These are phyloP conservation scores for Silurus aristotelis DNA, from an alignment of 2,797 vertebrate genomes.

Conservation along the genomic window DNA sequence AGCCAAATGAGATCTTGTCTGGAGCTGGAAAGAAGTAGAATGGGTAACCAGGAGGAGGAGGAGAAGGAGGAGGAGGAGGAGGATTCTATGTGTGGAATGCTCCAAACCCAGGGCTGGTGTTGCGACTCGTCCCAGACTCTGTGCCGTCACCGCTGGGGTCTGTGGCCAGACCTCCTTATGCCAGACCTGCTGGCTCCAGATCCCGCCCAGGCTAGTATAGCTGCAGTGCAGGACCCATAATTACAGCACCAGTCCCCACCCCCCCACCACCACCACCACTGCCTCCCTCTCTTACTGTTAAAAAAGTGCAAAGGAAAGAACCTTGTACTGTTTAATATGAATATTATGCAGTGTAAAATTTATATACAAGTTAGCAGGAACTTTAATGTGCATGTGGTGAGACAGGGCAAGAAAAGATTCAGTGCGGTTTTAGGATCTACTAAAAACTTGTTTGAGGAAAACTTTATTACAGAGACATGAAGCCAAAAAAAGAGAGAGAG, in stretches of 20 bases:
- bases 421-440: not conserved
- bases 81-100: constrained; percentile 77
- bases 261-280: constrained; percentile 7
- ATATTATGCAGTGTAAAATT: not conserved
- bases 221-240: constrained; percentile 81
- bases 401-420: not conserved
- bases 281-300: constrained; percentile 18
- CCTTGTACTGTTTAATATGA: not conserved
- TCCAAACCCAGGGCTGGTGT: constrained; percentile 82
- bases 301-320: constrained; percentile 49
- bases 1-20: not conserved
- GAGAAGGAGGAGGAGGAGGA: constrained; percentile 57
- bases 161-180: constrained; percentile 86
- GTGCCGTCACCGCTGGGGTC: constrained; percentile 84
- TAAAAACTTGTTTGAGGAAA: not conserved
- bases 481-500: not conserved
- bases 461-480: not conserved
- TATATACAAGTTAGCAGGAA: not conserved
- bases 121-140: constrained; percentile 86
- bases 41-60: constrained; percentile 25
- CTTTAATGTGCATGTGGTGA: not conserved
- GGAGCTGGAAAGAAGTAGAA: constrained; percentile 36
- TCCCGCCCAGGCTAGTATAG: constrained; percentile 82
- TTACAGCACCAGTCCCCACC: constrained; percentile 68
- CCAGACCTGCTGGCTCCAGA: constrained; percentile 86